phyloP scores from a whole-genome alignment of 2,888 invertebrate genomes.

The Nephrotoma flavescens region DNA sequence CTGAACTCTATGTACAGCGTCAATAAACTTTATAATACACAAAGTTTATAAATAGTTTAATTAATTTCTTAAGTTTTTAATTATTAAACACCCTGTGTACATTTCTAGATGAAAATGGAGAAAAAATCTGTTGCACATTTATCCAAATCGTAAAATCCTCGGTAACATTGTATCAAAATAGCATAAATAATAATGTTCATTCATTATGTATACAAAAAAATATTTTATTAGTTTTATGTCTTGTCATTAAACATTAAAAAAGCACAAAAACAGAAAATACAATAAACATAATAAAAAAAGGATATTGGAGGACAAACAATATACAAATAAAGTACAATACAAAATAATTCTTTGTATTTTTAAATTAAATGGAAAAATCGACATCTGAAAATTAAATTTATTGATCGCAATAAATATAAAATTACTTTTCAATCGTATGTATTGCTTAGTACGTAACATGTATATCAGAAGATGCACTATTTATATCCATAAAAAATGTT shows the following conservation, averaged over 20 bases:
- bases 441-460: too few species aligned
- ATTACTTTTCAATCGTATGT: neutral
- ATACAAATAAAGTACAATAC: neutral
- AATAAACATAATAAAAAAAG: neutral
- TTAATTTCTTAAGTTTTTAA: neutral
- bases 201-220: neutral
- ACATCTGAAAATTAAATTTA: neutral
- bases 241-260: neutral
- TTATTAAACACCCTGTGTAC: neutral
- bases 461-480: neutral
- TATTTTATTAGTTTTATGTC: neutral
- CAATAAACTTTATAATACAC: neutral
- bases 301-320: neutral
- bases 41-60: neutral
- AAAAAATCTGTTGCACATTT: neutral
- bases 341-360: neutral
- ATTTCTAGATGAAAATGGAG: neutral
- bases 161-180: neutral
- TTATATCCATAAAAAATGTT: neutral
- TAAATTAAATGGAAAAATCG: neutral
- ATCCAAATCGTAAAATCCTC: neutral
- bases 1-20: neutral
- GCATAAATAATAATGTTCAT: neutral
- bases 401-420: neutral
- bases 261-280: neutral